These are phyloP conservation scores for Thumatha senex DNA, from an alignment of 2,888 invertebrate genomes.

Conservation along the genomic window DNA sequence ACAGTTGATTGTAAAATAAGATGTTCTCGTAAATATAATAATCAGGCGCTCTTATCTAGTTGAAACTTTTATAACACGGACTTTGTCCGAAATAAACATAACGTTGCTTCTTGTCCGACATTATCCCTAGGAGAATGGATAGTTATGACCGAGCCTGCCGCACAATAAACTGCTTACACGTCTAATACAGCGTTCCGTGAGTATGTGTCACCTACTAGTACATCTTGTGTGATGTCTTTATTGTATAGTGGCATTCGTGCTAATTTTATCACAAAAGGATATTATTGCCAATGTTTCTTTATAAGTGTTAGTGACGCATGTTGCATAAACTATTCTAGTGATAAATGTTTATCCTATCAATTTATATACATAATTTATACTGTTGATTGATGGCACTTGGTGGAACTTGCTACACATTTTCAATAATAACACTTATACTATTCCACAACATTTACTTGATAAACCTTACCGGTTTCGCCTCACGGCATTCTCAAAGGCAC, in stretches of 20 bases:
- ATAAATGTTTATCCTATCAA: too few species aligned
- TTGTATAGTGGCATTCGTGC: constrained; percentile 44
- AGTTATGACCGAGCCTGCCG: constrained; percentile 72
- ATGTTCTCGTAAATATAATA: constrained; percentile 39
- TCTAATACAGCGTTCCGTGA: constrained; percentile 64
- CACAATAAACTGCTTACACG: constrained; percentile 75
- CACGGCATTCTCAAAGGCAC: too few species aligned
- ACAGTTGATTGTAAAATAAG: constrained; percentile 28
- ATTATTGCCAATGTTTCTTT: not conserved
- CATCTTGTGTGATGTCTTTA: constrained; percentile 62
- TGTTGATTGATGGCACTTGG: too few species aligned
- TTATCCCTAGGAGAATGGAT: constrained; percentile 75
- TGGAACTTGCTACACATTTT: too few species aligned
- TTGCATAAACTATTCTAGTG: not conserved
- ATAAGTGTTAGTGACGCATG: not conserved
- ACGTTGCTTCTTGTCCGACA: constrained; percentile 68
- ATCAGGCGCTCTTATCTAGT: constrained; percentile 47
- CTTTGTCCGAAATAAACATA: constrained; percentile 71
- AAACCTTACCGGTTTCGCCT: too few species aligned
- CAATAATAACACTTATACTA: too few species aligned
- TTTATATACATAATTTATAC: too few species aligned
- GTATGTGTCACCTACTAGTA: constrained; percentile 45
- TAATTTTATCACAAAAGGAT: constrained; percentile 5
- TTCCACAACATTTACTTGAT: too few species aligned
- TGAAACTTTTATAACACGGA: constrained; percentile 56